Base-by-base conservation (phyloP, 2,797 vertebrate genomes). In the Myotis planiceps region DNA sequence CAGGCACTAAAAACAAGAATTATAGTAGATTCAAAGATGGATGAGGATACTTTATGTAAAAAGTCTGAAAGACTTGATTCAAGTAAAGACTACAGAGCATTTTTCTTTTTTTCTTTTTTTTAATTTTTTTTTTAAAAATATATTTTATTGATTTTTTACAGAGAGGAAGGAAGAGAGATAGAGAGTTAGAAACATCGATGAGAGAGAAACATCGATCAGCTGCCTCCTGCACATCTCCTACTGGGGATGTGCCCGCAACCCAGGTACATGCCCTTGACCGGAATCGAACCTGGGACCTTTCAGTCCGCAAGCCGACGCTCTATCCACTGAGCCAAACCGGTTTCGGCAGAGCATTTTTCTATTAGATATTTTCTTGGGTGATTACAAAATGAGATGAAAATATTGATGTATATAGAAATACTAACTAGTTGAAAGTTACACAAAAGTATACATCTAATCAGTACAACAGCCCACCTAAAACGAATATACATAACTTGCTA, bases 101-200 rank as follows among this genome's bases (percentile, higher is more conserved):
- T 89, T 91, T 95, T 93, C 88, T 75, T 89, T 89, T 91, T 95
- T 93, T n/a, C n/a, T n/a, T n/a, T n/a, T n/a, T n/a, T n/a, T n/a
- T n/a, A n/a, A n/a, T n/a, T n/a, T n/a, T n/a, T n/a, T n/a, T n/a
- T n/a, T n/a, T n/a, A n/a, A n/a, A n/a, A n/a, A n/a, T n/a, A n/a
- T n/a, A n/a, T n/a, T n/a, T n/a, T n/a, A n/a, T n/a, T n/a, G n/a
- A n/a, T n/a, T n/a, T n/a, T n/a, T n/a, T n/a, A n/a, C n/a, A n/a
- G n/a, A n/a, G n/a, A n/a, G n/a, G n/a, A n/a, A n/a, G n/a, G n/a
- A n/a, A n/a, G n/a, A n/a, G n/a, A n/a, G n/a, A n/a, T n/a, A n/a
- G n/a, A n/a, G n/a, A n/a, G n/a, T n/a, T n/a, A n/a, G n/a, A n/a
- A n/a, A n/a, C n/a, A n/a, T n/a, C n/a, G n/a, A n/a, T n/a, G n/a